phyloP scores from a whole-genome alignment of 2,113 vertebrate genomes.

The Forbesichthys papilliferus region DNA sequence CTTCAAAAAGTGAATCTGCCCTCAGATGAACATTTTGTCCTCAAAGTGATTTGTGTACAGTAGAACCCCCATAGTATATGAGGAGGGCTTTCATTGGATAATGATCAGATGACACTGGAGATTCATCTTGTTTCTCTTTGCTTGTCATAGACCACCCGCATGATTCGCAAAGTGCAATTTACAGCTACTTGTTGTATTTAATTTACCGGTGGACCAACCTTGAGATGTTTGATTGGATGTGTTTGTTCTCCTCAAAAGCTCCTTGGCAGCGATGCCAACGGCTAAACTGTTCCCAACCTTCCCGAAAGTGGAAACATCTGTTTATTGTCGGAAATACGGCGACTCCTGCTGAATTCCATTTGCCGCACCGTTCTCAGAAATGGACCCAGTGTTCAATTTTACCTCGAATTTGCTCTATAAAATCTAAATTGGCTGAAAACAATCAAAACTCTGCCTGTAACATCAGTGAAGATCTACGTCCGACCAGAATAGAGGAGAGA shows the following conservation, averaged over 20 bases:
- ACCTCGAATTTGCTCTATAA: no score
- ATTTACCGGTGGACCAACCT: constrained; percentile 16
- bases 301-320: constrained; percentile 52
- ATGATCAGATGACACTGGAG: not conserved
- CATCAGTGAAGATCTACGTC: no score
- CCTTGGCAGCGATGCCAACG: constrained; percentile 39
- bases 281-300: constrained; percentile 44
- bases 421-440: no score
- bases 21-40: no score
- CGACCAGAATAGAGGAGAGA: no score
- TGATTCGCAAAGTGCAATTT: not conserved
- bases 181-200: constrained; percentile 1
- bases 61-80: no score
- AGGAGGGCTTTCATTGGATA: no score
- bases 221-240: constrained; percentile 40
- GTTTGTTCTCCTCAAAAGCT: constrained; percentile 38
- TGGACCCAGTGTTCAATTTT: no score
- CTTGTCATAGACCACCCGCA: constrained; percentile 43
- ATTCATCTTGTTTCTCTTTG: constrained; percentile 30
- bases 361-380: constrained; percentile 1
- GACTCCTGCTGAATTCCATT: constrained; percentile 13
- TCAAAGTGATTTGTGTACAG: no score
- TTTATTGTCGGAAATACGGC: constrained; percentile 31
- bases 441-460: no score
- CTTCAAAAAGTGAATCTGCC: no score